Base-by-base conservation (phyloP, 2,888 invertebrate genomes). In the Rhodophaea formosa region DNA sequence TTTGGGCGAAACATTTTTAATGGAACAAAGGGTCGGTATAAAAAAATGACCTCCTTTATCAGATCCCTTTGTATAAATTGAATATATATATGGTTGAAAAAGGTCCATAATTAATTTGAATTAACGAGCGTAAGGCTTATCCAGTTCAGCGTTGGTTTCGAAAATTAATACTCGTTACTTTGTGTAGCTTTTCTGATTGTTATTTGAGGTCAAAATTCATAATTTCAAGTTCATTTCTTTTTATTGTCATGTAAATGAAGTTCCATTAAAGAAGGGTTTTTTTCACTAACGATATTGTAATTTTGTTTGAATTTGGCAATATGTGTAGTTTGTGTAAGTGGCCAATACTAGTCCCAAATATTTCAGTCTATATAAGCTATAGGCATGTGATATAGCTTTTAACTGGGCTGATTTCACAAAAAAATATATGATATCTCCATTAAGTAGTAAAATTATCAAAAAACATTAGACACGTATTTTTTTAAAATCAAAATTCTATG, bases 41-140 rank as follows among this genome's bases (percentile, higher is more conserved):
- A 59, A 64, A 62, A 44, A 49, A 30, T 55, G 47, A 58, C 44
- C 54, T 46, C 59, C 44, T 65, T 65, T 62, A 60, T 62, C 59
- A 60, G 62, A 62, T 43, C 23, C 39, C 42, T 56, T 54, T 54
- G 10, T 44, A 53, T 12, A 53, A 53, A 53, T 64, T 62, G 62
- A 62, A 64, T 64, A 62, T 61, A 61, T 62, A 59, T 58, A 61
- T 51, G 51, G 57, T 35, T 46, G 5, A 56, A 59, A 64, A 64
- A 61, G 59, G 59, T 62, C 62, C 65, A 72, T 80, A 77, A 79
- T 77, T 80, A 80, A 82, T 82, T 81, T 76, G 77, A 70, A 72
- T 71, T 77, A 80, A 80, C 77, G 78, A 75, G 64, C 70, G 61
- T 57, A 60, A 61, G 67, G 69, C 72, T 70, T 73, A 69, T 69